Evolutionary conservation across 2,797 vertebrate genomes (phyloP).

Genomic region (Artibeus jamaicensis): DNA sequence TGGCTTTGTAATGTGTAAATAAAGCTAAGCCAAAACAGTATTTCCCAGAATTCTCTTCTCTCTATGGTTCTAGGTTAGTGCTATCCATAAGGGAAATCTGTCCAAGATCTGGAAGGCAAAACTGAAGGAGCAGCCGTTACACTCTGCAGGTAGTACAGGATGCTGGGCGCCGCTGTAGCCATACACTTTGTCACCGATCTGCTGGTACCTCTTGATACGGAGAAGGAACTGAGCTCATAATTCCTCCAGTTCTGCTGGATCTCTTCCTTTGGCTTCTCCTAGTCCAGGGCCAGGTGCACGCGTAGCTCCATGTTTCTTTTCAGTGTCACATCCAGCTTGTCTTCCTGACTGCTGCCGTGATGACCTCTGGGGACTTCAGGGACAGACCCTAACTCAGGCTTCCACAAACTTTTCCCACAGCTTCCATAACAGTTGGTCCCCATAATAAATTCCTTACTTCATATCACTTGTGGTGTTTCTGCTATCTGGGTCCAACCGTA

Average conservation of each 20-base stretch:
- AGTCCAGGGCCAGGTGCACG: background rate
- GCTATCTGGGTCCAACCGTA: background rate
- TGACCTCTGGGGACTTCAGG: background rate
- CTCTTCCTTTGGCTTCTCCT: background rate
- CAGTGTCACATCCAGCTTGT: background rate
- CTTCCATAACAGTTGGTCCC: background rate
- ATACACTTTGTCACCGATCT: background rate
- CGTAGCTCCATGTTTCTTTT: background rate
- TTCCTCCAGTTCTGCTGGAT: background rate
- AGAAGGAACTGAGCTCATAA: background rate
- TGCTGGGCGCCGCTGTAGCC: background rate
- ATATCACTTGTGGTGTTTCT: background rate
- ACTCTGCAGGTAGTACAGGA: background rate
- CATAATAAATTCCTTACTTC: background rate
- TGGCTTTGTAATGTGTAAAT: background rate
- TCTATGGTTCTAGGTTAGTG: background rate
- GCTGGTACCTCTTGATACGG: background rate
- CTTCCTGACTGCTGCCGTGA: background rate
- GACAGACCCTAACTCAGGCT: background rate
- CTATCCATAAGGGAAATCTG: background rate
- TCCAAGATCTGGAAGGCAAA: background rate
- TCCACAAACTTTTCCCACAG: background rate
- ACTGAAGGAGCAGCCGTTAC: background rate
- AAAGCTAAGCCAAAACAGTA: background rate
- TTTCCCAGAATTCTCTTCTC: background rate